Evolutionary conservation across 2,797 vertebrate genomes (phyloP), one percentile per base, ranked within the genome.

Genomic region (Phrynocephalus guinanensis): DNA sequence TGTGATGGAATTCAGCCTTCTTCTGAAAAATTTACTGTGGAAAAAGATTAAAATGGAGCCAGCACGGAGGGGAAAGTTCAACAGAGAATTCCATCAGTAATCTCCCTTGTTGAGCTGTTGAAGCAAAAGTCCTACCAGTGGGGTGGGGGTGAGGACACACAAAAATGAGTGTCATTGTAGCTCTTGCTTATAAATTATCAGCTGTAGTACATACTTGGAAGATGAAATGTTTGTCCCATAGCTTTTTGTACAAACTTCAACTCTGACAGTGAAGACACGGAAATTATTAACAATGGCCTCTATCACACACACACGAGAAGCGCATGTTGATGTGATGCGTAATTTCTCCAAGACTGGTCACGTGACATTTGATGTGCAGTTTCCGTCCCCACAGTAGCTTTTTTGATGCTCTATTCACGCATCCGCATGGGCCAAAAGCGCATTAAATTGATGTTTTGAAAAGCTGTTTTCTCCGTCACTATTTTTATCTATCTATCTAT

Each of bases 211-310:
- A 11, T 66, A 2, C 66, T 80, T 3, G 13, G 30, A 75, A 75
- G 72, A 16, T 26, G 96, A 98, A 97, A 98, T 98, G 98, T 98
- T 98, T 98, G 98, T 98, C 97, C 97, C 95, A 95, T 96, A 97
- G 97, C 96, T 96, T 94, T 95, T 96, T 95, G 82, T 97, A 99
- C 98, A 98, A 99, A 99, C 9, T 56, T 15, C 52, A 56, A 56
- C 13, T 2, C 52, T 56, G 52, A 56, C 52, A 56, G 52, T 56
- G 52, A 56, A 56, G 52, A 56, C 15, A 9, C 13, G 9, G 9
- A 15, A 15, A 56, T 56, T 9, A 11, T 13, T 56, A 56, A 56
- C 52, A 56, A 56, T 56, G 52, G 38, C 38, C 38, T 44, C 38
- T 44, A 44, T 44, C 38, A 44, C 68, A 70, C n/a, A 3, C 8